Conservation (phyloP, 1,140 invertebrate species). For the Drosophila erecta region DNA sequence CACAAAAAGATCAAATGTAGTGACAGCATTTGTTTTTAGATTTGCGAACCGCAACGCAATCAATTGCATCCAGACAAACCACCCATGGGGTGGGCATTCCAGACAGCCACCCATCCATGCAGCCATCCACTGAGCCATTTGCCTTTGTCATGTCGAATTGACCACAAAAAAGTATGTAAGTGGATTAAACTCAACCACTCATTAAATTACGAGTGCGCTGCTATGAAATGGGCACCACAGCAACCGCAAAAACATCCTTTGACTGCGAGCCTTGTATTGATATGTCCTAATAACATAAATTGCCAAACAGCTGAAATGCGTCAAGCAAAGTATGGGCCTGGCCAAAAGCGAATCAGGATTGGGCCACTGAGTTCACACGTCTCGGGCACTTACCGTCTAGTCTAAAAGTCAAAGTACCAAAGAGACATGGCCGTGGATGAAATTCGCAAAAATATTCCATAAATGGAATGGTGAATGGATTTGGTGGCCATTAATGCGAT, state of each 20-base stretch:
- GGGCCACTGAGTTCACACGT: slow-evolving; percentile 2
- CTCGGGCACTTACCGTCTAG: background rate
- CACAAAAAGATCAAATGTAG: slow-evolving; percentile 45
- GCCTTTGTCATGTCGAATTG: slow-evolving; percentile 2
- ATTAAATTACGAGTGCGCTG: slow-evolving; percentile 58
- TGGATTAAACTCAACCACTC: slow-evolving; percentile 70
- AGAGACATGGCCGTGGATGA: slow-evolving; percentile 4
- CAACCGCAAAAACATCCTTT: slow-evolving; percentile 62
- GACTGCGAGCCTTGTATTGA: slow-evolving; percentile 42
- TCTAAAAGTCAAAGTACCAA: background rate
- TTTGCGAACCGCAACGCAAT: slow-evolving; percentile 46
- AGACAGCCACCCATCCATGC: background rate
- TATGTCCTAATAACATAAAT: slow-evolving; percentile 52
- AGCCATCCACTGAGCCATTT: background rate
- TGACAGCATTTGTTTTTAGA: slow-evolving; percentile 54
- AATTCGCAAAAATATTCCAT: slow-evolving; percentile 27
- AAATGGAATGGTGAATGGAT: slow-evolving; percentile 21
- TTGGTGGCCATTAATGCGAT: slow-evolving; percentile 42
- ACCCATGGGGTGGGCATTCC: background rate
- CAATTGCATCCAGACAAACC: slow-evolving; percentile 31
- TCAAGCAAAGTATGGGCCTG: background rate
- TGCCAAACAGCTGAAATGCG: slow-evolving; percentile 26
- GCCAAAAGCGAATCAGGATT: slow-evolving; percentile 4
- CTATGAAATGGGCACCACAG: slow-evolving; percentile 30
- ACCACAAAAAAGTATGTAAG: slow-evolving; percentile 72